Evolutionary conservation across 2,797 vertebrate genomes (phyloP).

Genomic region (Echeneis naucrates): DNA sequence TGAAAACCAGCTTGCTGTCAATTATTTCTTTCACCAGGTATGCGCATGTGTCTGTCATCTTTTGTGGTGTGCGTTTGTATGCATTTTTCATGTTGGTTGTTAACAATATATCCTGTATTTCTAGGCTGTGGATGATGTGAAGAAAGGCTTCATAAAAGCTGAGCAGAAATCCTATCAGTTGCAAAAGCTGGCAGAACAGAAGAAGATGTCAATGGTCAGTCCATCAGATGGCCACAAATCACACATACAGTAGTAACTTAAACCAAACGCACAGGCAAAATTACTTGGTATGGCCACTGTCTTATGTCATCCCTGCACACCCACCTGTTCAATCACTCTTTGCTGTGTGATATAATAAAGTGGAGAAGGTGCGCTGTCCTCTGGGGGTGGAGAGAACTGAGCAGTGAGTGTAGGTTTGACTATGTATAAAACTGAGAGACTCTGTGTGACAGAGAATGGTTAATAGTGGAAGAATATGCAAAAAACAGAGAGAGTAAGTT

Average conservation of each 20-base stretch:
- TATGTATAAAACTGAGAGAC: no score
- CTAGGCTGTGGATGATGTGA: conserved; percentile 95
- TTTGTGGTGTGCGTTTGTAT: conserved; percentile 6
- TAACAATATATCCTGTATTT: conserved; percentile 3
- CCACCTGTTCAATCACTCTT: conserved; percentile 17
- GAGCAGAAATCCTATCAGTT: conserved; percentile 97
- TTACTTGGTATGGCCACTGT: background rate
- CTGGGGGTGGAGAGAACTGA: background rate
- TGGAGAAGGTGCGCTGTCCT: background rate
- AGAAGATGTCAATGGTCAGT: conserved; percentile 94
- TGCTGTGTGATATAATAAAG: conserved; percentile 7
- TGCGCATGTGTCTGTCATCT: background rate
- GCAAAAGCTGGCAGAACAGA: conserved; percentile 95
- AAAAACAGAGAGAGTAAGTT: background rate
- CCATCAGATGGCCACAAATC: conserved; percentile 1
- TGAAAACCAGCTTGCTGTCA: conserved; percentile 95
- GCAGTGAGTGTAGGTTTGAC: conserved; percentile 7
- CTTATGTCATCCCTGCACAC: conserved; percentile 6
- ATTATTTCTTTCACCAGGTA: conserved; percentile 93
- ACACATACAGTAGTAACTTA: background rate
- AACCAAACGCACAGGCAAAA: background rate
- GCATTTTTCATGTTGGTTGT: background rate
- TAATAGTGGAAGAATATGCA: background rate
- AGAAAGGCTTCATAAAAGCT: conserved; percentile 93
- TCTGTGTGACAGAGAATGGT: background rate